Conservation (phyloP, 2,113 vertebrate genomes). For the Junco hyemalis region DNA sequence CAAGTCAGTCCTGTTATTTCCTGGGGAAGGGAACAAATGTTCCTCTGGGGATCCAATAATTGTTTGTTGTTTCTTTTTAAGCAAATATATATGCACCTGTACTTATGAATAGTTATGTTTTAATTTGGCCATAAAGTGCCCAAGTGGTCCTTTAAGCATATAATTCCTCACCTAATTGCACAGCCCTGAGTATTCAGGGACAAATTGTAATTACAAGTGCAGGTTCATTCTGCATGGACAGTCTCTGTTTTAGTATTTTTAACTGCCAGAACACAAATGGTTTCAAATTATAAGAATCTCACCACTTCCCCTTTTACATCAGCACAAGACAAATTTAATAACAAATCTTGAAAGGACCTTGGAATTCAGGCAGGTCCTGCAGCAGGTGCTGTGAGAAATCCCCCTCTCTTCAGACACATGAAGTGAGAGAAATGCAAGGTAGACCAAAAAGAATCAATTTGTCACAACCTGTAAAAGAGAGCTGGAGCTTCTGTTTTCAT, state of each 20-base stretch:
- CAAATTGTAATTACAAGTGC: not conserved
- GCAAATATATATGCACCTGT: not conserved
- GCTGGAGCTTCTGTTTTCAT: slow-evolving; percentile 31
- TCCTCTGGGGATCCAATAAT: not conserved
- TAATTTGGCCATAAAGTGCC: not conserved
- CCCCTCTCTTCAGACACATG: not conserved
- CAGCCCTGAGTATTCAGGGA: not conserved
- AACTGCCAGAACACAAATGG: not conserved
- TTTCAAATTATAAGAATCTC: not conserved
- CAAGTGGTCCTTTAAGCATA: not conserved
- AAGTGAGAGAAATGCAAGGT: slow-evolving; percentile 10
- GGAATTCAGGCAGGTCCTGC: not conserved
- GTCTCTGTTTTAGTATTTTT: not conserved
- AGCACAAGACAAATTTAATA: not conserved
- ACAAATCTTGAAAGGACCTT: not conserved
- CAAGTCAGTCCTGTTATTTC: not conserved
- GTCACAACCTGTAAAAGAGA: not conserved
- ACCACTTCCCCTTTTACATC: accelerated
- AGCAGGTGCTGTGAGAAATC: not conserved
- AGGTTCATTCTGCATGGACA: not conserved
- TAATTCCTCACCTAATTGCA: not conserved
- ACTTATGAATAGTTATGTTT: not conserved
- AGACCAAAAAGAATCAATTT: not conserved
- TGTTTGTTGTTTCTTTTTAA: not conserved
- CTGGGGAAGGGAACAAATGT: not conserved